These are phyloP conservation scores for Philaenus spumarius DNA, from an alignment of 1,140 invertebrate genomes.

Conservation along the genomic window DNA sequence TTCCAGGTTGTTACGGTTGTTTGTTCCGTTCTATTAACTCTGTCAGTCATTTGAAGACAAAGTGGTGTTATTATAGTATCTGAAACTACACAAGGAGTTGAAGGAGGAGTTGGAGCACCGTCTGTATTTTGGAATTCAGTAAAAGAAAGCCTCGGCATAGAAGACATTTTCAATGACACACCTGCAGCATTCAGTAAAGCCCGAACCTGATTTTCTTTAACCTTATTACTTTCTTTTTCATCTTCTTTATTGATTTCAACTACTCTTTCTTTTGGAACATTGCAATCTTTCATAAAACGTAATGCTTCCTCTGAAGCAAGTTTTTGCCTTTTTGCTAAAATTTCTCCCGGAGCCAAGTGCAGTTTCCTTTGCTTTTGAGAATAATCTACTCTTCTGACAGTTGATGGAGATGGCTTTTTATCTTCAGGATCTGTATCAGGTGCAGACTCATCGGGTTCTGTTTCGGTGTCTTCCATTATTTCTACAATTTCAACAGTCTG, in stretches of 20 bases:
- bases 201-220: not conserved
- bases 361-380: conserved; percentile 25
- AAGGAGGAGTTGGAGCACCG: conserved; percentile 9
- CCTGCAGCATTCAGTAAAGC: conserved; percentile 9
- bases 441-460: conserved; percentile 44
- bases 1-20: conserved; percentile 30
- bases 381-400: conserved; percentile 24
- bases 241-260: not conserved
- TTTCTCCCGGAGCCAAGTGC: conserved; percentile 25
- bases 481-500: conserved; percentile 46
- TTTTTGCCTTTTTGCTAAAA: conserved; percentile 30
- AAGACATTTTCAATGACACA: conserved; percentile 1
- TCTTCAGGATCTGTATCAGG: conserved; percentile 48
- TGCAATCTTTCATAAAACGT: conserved; percentile 18
- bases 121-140: not conserved
- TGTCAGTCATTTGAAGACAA: conserved; percentile 32
- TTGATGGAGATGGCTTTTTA: conserved; percentile 30
- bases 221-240: not conserved
- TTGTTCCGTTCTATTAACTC: conserved; percentile 30
- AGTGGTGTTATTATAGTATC: conserved; percentile 17
- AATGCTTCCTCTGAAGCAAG: conserved; percentile 26
- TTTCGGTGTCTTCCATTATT: conserved; percentile 48
- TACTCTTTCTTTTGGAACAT: not conserved
- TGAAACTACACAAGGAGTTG: conserved; percentile 1
- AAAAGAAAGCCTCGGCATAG: not conserved